phyloP scores from a whole-genome alignment of 2,797 vertebrate species.

The Champsocephalus esox region DNA sequence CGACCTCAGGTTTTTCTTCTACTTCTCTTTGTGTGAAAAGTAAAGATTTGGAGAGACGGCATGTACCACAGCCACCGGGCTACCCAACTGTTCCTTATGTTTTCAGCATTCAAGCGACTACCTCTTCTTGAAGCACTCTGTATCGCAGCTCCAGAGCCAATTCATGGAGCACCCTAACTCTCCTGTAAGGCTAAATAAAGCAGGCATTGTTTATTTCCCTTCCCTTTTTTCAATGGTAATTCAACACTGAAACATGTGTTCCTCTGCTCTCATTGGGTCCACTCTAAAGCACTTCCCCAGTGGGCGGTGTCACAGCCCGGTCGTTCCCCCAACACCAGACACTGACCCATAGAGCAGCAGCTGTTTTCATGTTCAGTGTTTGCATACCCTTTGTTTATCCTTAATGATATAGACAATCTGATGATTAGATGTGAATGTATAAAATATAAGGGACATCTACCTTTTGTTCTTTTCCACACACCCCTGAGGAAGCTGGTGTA shows the following conservation, averaged over 20 bases:
- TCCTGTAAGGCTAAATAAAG: not conserved
- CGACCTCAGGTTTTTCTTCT: slow-evolving; percentile 19
- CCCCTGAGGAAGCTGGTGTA: not conserved
- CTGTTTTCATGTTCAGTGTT: not conserved
- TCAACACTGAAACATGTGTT: not conserved
- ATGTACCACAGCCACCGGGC: slow-evolving; percentile 14
- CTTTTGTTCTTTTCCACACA: not conserved
- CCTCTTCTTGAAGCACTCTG: slow-evolving; percentile 5
- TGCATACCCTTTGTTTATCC: not conserved
- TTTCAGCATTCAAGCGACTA: slow-evolving; percentile 23
- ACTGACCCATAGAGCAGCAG: not conserved
- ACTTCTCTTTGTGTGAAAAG: not conserved
- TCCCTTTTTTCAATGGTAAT: not conserved
- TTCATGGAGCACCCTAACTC: not conserved
- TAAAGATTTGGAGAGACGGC: slow-evolving; percentile 5
- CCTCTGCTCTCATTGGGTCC: not conserved
- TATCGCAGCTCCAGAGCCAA: slow-evolving; percentile 23
- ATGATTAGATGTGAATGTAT: slow-evolving; percentile 4
- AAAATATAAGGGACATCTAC: not conserved
- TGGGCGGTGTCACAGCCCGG: not conserved
- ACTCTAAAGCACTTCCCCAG: not conserved
- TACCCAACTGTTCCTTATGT: slow-evolving; percentile 64
- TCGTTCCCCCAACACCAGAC: not conserved
- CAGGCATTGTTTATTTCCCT: not conserved
- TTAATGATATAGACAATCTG: slow-evolving; percentile 1